Base-by-base conservation (phyloP, 2,113 vertebrate genomes). In the Gymnocephalus cernua region DNA sequence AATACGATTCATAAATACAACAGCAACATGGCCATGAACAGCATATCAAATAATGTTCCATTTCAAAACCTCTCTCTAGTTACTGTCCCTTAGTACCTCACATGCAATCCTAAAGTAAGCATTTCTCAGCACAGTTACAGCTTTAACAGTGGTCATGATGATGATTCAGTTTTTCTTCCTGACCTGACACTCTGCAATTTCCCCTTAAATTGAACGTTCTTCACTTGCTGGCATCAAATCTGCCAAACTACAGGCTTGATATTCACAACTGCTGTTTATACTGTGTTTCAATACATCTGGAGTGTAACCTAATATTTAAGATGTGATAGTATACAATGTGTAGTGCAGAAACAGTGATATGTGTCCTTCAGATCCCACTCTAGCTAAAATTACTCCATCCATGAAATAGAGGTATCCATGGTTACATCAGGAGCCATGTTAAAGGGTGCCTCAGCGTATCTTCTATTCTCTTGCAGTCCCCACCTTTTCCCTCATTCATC, bases 381-480 rank as follows among this genome's bases (percentile, higher is more conserved):
- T 89, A 95, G 93, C 94, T 93, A 90, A 94, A 93, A 95, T 94
- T 88, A 93, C 93, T 93, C 92, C 90, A 93, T 91, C 93, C 91
- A 90, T 91, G 94, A 93, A 94, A 93, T 88, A 88, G 86, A 91
- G 92, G 95, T 95, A 94, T 94, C 95, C 94, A 95, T 94, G 93
- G 94, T 94, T 94, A 95, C 95, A 91, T 84, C 93, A 95, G 93
- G 91, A 94, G 89, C 92, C 89, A 88, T 90, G 92, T 92, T 92
- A 90, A 92, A 91, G 86, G 92, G 83, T 92, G 92, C 90, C 87
- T 91, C 77, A 64, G 85, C 82, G 88, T 87, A 84, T 92, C 90
- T 93, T 93, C 89, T 88, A 80, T 90, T 92, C 89, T 91, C 80
- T 76, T 54, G 77, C 90, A 91, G 82, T 88, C 86, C 84, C 81